phyloP scores from a whole-genome alignment of 2,113 vertebrate species.

The Propithecus coquereli region DNA sequence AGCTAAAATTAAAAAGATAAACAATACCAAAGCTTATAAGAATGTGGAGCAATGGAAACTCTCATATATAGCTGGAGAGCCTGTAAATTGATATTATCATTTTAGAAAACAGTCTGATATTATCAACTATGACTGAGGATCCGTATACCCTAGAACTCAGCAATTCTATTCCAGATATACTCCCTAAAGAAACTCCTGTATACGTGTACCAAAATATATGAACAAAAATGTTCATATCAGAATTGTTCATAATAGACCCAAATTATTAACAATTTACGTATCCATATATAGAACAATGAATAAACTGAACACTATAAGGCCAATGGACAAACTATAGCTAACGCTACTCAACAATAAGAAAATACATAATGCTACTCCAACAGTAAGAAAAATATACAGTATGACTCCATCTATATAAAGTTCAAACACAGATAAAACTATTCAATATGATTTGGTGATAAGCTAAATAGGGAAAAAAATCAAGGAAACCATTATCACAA shows the following conservation, averaged over 20 bases:
- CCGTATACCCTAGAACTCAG: not conserved
- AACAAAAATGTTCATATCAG: conserved; percentile 2
- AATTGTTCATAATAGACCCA: not conserved
- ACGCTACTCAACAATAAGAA: too few species aligned
- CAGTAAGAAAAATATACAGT: too few species aligned
- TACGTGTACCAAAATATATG: not conserved
- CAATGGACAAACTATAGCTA: not conserved
- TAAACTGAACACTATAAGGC: not conserved
- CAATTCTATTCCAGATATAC: conserved; percentile 10
- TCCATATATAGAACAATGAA: not conserved
- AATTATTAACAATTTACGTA: not conserved
- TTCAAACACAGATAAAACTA: not conserved
- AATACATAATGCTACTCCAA: too few species aligned
- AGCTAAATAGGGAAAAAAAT: not conserved
- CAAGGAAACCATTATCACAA: not conserved
- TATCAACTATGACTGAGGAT: not conserved
- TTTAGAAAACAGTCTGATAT: not conserved
- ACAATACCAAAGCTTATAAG: not conserved
- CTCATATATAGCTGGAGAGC: not conserved
- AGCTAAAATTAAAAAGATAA: conserved; percentile 16
- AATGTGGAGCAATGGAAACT: not conserved
- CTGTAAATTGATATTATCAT: not conserved
- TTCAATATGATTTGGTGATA: not conserved
- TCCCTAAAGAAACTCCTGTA: not conserved
- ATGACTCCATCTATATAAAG: too few species aligned